Evolutionary conservation across 2,888 invertebrate species (phyloP).

Genomic region (Onthophagus sagittarius): DNA sequence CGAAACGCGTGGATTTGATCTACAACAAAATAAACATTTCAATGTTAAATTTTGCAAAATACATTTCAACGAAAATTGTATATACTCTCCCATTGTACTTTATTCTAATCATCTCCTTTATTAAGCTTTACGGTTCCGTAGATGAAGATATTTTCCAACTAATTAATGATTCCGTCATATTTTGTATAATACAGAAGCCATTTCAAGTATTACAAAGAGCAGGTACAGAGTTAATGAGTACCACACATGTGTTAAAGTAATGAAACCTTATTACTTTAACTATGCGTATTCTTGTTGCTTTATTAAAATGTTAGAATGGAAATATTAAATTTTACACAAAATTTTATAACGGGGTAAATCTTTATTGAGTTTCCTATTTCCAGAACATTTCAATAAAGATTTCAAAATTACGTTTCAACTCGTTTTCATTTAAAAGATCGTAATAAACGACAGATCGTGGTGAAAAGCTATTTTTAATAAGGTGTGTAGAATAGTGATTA

Average conservation of each 20-base stretch:
- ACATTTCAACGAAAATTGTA: neutral
- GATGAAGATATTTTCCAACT: neutral
- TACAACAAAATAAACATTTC: neutral
- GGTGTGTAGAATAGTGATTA: too few species aligned
- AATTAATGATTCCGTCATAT: neutral
- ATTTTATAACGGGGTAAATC: neutral
- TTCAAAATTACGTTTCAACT: neutral
- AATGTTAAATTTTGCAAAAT: neutral
- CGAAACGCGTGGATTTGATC: neutral
- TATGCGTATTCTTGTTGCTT: too few species aligned
- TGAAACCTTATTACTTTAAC: neutral
- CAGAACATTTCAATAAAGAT: neutral
- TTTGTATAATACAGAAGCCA: neutral
- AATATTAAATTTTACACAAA: neutral
- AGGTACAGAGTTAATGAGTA: neutral
- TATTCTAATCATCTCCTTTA: neutral
- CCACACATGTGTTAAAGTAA: neutral
- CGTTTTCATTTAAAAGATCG: neutral
- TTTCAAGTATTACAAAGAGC: neutral
- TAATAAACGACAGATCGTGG: neutral
- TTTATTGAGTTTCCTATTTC: neutral
- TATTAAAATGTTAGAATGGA: neutral
- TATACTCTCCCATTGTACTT: neutral
- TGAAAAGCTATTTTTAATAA: too few species aligned
- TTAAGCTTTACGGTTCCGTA: neutral